Conservation (phyloP, 2,113 vertebrate species). For the Triplophysa rosa region DNA sequence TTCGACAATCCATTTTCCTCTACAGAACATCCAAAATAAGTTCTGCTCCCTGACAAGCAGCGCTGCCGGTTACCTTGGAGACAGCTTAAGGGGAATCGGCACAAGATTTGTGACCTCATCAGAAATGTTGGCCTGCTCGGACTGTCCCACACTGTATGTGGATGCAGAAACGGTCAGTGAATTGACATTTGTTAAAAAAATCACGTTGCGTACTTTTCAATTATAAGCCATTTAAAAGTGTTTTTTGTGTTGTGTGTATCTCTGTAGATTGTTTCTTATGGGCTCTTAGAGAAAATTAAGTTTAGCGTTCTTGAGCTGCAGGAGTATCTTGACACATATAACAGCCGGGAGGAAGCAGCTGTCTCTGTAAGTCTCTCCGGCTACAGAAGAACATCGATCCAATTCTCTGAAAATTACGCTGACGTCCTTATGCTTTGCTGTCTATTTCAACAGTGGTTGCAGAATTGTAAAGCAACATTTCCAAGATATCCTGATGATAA, state of each 20-base stretch:
- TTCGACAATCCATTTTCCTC: conserved; percentile 50
- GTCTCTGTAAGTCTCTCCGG: conserved; percentile 79
- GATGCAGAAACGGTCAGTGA: conserved; percentile 93
- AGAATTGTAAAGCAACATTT: conserved; percentile 95
- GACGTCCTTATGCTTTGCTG: neutral
- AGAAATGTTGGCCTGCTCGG: conserved; percentile 92
- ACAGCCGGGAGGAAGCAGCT: conserved; percentile 90
- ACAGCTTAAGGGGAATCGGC: conserved; percentile 92
- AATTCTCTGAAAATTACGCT: too few relatives aligned
- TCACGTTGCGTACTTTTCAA: neutral
- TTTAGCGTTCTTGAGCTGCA: conserved; percentile 97
- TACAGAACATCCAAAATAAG: conserved; percentile 95
- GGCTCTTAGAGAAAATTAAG: conserved; percentile 96
- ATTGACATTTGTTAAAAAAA: neutral
- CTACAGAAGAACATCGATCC: neutral
- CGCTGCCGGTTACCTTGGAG: conserved; percentile 91
- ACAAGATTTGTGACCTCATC: conserved; percentile 96
- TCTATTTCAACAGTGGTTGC: conserved; percentile 84
- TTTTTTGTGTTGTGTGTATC: neutral
- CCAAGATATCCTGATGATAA: conserved; percentile 89
- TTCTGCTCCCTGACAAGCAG: conserved; percentile 95
- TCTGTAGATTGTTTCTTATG: conserved; percentile 92
- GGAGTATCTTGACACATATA: conserved; percentile 97
- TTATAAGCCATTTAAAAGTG: neutral
- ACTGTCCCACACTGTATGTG: conserved; percentile 94